Conservation (phyloP, 2,113 vertebrate genomes). For the Brevimyrus niger region DNA sequence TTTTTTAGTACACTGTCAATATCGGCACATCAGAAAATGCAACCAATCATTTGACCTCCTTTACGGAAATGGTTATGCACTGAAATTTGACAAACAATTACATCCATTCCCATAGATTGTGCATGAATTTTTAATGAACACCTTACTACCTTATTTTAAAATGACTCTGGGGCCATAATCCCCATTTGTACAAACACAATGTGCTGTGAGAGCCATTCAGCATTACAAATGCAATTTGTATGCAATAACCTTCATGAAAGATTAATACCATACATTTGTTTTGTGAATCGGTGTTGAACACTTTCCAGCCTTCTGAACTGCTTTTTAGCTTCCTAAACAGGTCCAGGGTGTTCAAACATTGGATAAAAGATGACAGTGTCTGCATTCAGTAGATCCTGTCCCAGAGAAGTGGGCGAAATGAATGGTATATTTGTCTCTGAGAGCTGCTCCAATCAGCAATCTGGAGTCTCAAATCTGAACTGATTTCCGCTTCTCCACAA, state of each 20-base stretch:
- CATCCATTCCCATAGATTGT: not conserved
- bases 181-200: not conserved
- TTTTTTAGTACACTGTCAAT: not conserved
- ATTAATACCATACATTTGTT: not conserved
- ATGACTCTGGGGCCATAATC: not conserved
- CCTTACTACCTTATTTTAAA: not conserved
- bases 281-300: not conserved
- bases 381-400: not conserved
- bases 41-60: not conserved
- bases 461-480: slow-evolving; percentile 8
- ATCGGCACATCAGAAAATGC: not conserved
- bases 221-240: not conserved
- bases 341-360: not conserved
- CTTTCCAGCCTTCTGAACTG: not conserved
- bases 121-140: not conserved
- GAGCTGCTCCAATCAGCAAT: slow-evolving; percentile 2
- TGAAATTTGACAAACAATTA: not conserved
- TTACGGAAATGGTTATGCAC: not conserved
- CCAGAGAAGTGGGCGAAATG: not conserved
- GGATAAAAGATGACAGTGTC: not conserved
- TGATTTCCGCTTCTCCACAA: not conserved
- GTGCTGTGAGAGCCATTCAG: not conserved
- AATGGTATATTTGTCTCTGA: not conserved
- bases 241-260: not conserved
- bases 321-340: not conserved